These are phyloP conservation scores for Ceratina japonica DNA, from an alignment of 1,140 invertebrate genomes.

Conservation along the genomic window DNA sequence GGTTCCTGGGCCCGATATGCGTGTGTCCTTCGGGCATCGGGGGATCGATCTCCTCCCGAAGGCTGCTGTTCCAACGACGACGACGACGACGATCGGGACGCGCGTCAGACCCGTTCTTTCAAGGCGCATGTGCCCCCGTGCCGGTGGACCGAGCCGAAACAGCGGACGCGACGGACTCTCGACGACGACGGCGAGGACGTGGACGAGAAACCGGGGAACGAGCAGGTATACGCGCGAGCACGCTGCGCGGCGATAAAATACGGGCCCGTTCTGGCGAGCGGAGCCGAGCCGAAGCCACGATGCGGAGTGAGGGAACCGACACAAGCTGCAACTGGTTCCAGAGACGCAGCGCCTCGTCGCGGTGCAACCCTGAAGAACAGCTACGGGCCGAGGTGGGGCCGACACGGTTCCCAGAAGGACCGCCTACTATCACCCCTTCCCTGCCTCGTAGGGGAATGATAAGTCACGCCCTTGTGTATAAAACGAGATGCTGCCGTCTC, in stretches of 20 bases:
- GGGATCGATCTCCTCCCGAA: conserved; percentile 9
- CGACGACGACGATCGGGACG: conserved; percentile 24
- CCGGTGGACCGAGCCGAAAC: neutral
- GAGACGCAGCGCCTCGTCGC: conserved; percentile 65
- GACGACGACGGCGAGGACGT: conserved; percentile 14
- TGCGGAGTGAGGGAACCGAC: conserved; percentile 75
- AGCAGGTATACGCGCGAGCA: conserved; percentile 48
- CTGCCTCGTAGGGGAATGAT: neutral
- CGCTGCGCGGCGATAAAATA: conserved; percentile 56
- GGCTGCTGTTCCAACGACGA: conserved; percentile 27
- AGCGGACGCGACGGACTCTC: neutral
- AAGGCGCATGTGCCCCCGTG: conserved; percentile 43
- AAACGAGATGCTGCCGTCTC: conserved; percentile 38
- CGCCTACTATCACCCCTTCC: conserved; percentile 62
- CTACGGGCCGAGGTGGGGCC: conserved; percentile 65
- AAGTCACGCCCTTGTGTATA: conserved; percentile 54
- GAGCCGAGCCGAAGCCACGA: conserved; percentile 65
- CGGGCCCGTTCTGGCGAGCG: conserved; percentile 50
- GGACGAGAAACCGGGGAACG: conserved; percentile 30
- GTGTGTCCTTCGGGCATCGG: conserved; percentile 25
- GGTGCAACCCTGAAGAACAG: conserved; percentile 47
- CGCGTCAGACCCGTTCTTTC: conserved; percentile 12
- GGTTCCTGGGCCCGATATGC: conserved; percentile 32
- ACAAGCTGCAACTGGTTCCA: conserved; percentile 53
- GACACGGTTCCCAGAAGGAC: conserved; percentile 49